Evolutionary conservation across 2,888 invertebrate genomes (phyloP), one percentile per base, ranked within the genome.

Genomic region (Trachelus troglodyta): DNA sequence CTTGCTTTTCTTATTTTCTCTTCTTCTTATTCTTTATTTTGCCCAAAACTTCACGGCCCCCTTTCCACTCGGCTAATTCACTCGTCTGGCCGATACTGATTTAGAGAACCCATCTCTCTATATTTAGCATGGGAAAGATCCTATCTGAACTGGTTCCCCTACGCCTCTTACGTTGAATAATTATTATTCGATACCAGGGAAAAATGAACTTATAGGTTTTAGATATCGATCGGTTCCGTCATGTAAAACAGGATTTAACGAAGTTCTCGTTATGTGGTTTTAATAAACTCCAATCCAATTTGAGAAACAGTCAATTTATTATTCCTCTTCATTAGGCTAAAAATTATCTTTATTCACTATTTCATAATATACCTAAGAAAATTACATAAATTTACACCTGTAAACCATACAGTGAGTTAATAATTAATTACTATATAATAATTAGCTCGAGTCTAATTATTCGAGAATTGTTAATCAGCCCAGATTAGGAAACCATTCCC

Each of bases 81-180:
- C 87, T 85, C 85, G 85, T 85, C 80, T 77, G 83, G 79, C 80
- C 80, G 84, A 85, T 86, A 89, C 89, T 82, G 86, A 89, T 89
- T 90, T 89, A 90, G 88, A 35, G 78, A 77, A 76, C 73, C 69
- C 81, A 80, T 56, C 40, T 56, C 40, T 87, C 82, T 90, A 90
- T 90, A 89, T 89, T 90, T 87, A 89, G 88, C 85, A 74, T 84
- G 84, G 85, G 86, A 89, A 84, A 84, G 89, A 90, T 87, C 80
- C 82, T 89, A 90, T 90, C 90, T 78, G 75, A 85, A 90, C 90
- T 87, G 88, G 90, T 89, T 87, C 83, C 80, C 85, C 86, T 84
- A 23, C 83, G 87, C 83, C 40, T 83, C 78, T 83, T 9, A 71
- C 34, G 12, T 84, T 80, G 81, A 85, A 87, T 88, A 89, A 89